A percentile compares a stretch with the other conserved stretches of the same genome.
Evolutionary conservation across 2,888 invertebrate species (phyloP).

Genomic region (Sphinx pinastri): DNA sequence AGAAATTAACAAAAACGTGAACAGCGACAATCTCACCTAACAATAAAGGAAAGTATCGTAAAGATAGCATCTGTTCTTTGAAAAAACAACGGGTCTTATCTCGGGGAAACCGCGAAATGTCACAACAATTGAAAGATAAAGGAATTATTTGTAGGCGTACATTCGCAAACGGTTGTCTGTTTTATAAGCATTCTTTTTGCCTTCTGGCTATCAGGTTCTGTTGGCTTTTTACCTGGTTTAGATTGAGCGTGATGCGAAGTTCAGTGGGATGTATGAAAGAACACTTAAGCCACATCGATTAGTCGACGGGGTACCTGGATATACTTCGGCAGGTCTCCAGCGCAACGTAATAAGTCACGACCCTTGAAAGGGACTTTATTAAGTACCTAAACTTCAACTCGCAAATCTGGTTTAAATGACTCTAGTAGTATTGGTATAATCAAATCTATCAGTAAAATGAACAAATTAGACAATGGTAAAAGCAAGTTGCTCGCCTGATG

Average conservation of each 20-base stretch:
- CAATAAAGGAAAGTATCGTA: constrained; percentile 46
- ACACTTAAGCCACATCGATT: too few relatives aligned
- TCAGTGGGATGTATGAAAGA: not conserved
- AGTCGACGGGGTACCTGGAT: too few relatives aligned
- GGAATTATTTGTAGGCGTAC: constrained; percentile 45
- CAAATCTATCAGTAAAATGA: too few relatives aligned
- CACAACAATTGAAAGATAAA: constrained; percentile 54
- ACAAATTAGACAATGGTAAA: too few relatives aligned
- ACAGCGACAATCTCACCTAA: constrained; percentile 32
- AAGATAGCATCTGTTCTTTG: constrained; percentile 51
- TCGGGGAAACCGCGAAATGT: constrained; percentile 60
- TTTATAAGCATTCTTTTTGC: not conserved
- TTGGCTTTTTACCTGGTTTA: not conserved
- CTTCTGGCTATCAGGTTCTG: not conserved
- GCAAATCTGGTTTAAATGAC: too few relatives aligned
- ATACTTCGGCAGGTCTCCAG: too few relatives aligned
- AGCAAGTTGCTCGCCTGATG: too few relatives aligned
- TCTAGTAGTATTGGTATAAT: too few relatives aligned
- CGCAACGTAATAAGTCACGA: too few relatives aligned
- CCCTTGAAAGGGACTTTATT: too few relatives aligned
- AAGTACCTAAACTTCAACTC: too few relatives aligned
- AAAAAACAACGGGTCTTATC: constrained; percentile 62
- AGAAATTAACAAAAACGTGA: not conserved
- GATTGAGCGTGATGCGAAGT: not conserved
- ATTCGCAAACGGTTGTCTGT: not conserved